These are phyloP conservation scores for Sisor rabdophorus DNA, from an alignment of 2,113 vertebrate species.

Conservation along the genomic window DNA sequence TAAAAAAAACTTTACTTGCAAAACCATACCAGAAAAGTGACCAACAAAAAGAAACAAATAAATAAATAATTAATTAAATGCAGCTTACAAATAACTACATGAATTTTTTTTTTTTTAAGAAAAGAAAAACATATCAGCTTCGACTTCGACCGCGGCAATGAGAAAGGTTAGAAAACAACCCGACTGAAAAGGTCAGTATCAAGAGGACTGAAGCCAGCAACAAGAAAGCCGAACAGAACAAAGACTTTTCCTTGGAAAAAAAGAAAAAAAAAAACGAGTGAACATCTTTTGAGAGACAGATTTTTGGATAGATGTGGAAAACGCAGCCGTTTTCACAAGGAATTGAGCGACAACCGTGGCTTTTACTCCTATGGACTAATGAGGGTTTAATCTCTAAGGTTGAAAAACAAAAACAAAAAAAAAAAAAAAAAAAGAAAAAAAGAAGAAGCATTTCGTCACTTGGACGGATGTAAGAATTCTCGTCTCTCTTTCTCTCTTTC, in stretches of 20 bases:
- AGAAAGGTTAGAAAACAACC: slow-evolving; percentile 18
- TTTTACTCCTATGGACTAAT: slow-evolving; percentile 46
- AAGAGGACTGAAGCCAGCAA: slow-evolving; percentile 34
- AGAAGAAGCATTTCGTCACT: slow-evolving; percentile 23
- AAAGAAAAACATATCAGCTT: slow-evolving; percentile 44
- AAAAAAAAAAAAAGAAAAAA: slow-evolving; percentile 13
- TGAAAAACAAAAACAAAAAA: slow-evolving; percentile 8
- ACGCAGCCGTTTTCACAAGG: slow-evolving; percentile 16
- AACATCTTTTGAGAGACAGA: slow-evolving; percentile 19
- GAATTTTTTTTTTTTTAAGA: slow-evolving; percentile 21
- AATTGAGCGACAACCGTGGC: slow-evolving; percentile 16
- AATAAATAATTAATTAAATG: slow-evolving; percentile 6
- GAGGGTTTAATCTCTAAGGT: slow-evolving; percentile 46
- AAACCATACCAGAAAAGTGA: slow-evolving; percentile 37
- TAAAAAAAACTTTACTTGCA: slow-evolving; percentile 42
- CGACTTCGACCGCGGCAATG: slow-evolving; percentile 30
- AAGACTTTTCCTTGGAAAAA: slow-evolving; percentile 20
- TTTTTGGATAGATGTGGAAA: slow-evolving; percentile 2
- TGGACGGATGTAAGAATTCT: slow-evolving; percentile 61
- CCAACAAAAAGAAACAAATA: slow-evolving; percentile 14
- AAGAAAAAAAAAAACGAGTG: not conserved
- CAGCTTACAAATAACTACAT: slow-evolving; percentile 14
- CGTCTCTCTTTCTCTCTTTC: slow-evolving; percentile 50
- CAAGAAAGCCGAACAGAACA: slow-evolving; percentile 17
- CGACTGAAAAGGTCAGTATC: slow-evolving; percentile 23